A percentile compares a stretch with the other conserved stretches of the same genome.
These are phyloP conservation scores for Ammospiza caudacuta DNA, from an alignment of 2,113 vertebrate genomes.

Conservation along the genomic window DNA sequence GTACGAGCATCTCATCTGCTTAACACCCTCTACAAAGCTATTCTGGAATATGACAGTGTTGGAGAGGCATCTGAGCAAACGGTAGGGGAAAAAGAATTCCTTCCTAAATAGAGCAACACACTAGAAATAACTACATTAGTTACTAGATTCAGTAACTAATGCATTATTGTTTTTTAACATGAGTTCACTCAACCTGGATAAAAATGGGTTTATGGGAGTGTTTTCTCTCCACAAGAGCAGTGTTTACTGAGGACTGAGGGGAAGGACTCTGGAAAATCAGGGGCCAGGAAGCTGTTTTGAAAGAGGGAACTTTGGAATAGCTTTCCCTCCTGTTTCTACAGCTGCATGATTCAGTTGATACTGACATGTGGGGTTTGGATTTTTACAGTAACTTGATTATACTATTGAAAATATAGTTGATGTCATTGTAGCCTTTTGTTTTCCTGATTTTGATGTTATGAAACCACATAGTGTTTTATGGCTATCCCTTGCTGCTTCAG, in stretches of 20 bases:
- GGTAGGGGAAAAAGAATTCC: conserved; percentile 70
- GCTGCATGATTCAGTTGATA: neutral
- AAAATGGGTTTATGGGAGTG: neutral
- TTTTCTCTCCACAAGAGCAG: neutral
- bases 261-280: neutral
- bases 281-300: neutral
- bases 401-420: neutral
- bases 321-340: neutral
- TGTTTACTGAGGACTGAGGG: neutral
- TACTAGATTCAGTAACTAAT: neutral
- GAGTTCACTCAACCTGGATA: neutral
- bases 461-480: neutral
- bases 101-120: neutral
- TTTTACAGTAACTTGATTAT: neutral
- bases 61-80: conserved; percentile 95
- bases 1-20: conserved; percentile 95
- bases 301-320: neutral
- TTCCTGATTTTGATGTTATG: neutral
- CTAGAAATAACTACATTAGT: neutral
- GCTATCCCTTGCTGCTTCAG: neutral
- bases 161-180: neutral
- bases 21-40: conserved; percentile 96
- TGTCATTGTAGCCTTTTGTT: neutral
- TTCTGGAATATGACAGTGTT: conserved; percentile 93
- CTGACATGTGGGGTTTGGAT: neutral